A percentile compares a stretch with the other conserved stretches of the same genome.
Evolutionary conservation across 2,797 vertebrate species (phyloP).

Genomic region (Lepidocolaptes lacrymiger): DNA sequence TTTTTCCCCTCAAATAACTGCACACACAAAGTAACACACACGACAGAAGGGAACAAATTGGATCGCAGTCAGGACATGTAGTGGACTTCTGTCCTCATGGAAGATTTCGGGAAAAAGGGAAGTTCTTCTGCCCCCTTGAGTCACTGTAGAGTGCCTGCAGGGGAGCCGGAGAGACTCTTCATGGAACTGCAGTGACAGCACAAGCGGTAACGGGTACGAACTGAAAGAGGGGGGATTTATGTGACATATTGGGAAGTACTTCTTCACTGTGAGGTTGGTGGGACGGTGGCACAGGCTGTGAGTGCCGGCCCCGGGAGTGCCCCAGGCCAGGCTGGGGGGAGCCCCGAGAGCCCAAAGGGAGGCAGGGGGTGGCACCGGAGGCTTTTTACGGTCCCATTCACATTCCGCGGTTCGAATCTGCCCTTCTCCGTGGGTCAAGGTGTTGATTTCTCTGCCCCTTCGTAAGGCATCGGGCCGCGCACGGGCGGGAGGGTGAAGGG

Average conservation of each 20-base stretch:
- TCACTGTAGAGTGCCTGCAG: neutral
- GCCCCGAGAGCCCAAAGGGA: neutral
- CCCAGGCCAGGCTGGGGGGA: neutral
- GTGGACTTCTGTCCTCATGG: neutral
- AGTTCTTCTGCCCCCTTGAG: neutral
- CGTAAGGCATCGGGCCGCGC: accelerated
- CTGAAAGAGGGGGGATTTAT: neutral
- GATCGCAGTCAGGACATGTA: too few species aligned
- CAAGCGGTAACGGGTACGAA: neutral
- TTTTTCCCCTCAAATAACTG: neutral
- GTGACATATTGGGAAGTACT: neutral
- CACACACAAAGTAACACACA: neutral
- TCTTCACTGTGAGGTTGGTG: neutral
- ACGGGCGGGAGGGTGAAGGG: accelerated
- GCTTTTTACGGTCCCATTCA: neutral
- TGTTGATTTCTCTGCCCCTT: neutral
- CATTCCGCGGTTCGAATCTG: too few species aligned
- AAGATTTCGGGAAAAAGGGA: neutral
- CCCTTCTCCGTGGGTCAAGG: too few species aligned
- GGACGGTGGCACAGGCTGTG: neutral
- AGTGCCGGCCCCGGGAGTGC: accelerated
- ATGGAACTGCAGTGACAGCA: neutral
- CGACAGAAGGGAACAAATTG: neutral
- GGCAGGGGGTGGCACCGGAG: too few species aligned
- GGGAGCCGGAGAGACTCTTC: neutral